Evolutionary conservation across 1,140 invertebrate genomes (phyloP), one percentile per base, ranked within the genome.

Genomic region (Drosophila kohkoa): DNA sequence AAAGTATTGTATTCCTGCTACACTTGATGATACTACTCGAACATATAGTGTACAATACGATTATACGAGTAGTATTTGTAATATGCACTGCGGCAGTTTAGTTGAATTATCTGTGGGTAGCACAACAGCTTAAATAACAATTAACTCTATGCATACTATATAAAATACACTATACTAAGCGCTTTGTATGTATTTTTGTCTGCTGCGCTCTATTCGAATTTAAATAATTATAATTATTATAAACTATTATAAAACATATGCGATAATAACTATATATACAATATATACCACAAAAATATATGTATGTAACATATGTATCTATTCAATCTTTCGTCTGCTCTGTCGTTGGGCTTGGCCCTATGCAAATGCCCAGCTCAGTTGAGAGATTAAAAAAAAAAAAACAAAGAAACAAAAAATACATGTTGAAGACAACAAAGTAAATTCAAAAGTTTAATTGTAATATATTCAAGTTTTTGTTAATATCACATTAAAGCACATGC

Each of bases 161-260:
- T 41, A 38, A 8, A 38, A 38, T 38, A 38, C 10, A 38, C 35
- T 38, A 80, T 63, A 82, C 82, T 88, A 88, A 75, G 85, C 83
- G 80, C 85, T 81, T 80, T 89, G 70, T 79, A 81, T 75, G 70
- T 79, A 81, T 75, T 73, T 82, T 54, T 58, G 52, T 76, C 71
- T 63, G 64, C 54, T 72, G 83, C 83, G 83, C 83, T 88, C 83
- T 89, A 83, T 88, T 88, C 83, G 83, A 88, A 88, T 88, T 88
- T 88, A 88, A 88, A 83, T 88, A 88, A 81, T 75, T 89, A 59
- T 88, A 88, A 88, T 82, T 49, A 54, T 32, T 54, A 54, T 52
- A 32, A 67, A 86, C 68, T 70, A 86, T 73, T 58, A 55, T 82
- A 87, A 25, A 71, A 68, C 15, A 74, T 75, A 57, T 62, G 66